Conservation (phyloP, 2,113 vertebrate genomes). For the Caranx ignobilis region DNA sequence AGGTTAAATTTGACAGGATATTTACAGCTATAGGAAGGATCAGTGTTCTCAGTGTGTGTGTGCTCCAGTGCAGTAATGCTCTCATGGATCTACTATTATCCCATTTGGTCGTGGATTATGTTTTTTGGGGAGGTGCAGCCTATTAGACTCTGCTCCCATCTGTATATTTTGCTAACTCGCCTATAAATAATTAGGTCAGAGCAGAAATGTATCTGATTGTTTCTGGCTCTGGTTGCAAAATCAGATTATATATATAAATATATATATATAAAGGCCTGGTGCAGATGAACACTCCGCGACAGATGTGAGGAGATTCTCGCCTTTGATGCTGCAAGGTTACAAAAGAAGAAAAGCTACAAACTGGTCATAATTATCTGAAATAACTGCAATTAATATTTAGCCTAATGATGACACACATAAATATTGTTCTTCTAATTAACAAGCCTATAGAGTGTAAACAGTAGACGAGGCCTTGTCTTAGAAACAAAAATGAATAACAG, state of each 20-base stretch:
- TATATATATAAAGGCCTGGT: constrained; percentile 30
- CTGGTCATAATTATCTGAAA: background rate
- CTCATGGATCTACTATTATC: background rate
- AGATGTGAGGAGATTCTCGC: constrained; percentile 62
- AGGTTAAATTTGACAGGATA: background rate
- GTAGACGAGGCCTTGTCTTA: background rate
- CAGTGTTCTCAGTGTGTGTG: background rate
- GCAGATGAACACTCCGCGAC: constrained; percentile 63
- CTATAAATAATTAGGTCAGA: constrained; percentile 79
- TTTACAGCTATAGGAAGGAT: background rate
- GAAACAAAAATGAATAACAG: background rate
- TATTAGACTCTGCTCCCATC: constrained; percentile 35
- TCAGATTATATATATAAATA: constrained; percentile 64
- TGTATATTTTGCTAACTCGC: constrained; percentile 45
- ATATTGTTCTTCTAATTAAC: background rate
- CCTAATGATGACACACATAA: background rate
- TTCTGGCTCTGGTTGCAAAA: constrained; percentile 59
- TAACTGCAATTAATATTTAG: background rate
- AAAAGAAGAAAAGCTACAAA: background rate
- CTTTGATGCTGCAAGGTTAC: constrained; percentile 42
- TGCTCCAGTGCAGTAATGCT: constrained; percentile 9
- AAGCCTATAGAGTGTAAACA: background rate
- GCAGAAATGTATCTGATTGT: constrained; percentile 62
- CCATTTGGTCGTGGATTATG: constrained; percentile 26
- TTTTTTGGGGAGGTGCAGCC: background rate